A percentile compares a stretch with the other conserved stretches of the same genome.
Evolutionary conservation across 23 tunicate genomes (phyloP).

Genomic region (Phallusia fumigata): DNA sequence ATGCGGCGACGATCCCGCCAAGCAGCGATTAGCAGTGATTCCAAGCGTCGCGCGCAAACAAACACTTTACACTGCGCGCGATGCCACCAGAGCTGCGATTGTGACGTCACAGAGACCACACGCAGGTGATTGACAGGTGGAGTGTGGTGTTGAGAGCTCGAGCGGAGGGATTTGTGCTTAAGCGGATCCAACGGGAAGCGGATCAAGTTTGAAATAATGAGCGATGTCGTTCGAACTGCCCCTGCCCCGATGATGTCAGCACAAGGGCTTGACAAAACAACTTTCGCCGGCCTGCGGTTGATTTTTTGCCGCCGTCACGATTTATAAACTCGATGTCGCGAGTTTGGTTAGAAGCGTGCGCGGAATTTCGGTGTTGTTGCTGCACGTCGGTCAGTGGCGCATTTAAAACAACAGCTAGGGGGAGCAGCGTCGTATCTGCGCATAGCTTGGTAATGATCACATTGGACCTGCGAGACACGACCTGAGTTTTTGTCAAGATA

Average conservation of each 20-base stretch:
- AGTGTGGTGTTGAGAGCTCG: not conserved
- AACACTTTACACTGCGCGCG: not conserved
- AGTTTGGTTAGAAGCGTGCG: not conserved
- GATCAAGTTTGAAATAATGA: not conserved
- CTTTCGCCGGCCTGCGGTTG: not conserved
- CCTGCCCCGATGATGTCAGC: not conserved
- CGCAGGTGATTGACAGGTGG: constrained; percentile 10
- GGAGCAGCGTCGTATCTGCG: not conserved
- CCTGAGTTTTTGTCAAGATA: no score
- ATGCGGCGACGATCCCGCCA: not conserved
- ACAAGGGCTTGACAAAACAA: no score
- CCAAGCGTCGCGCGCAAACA: constrained; percentile 7
- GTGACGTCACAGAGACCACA: constrained; percentile 11
- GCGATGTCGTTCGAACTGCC: not conserved
- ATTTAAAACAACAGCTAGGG: not conserved
- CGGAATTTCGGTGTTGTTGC: not conserved
- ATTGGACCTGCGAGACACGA: not conserved
- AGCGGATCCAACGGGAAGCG: not conserved
- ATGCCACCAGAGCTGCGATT: not conserved
- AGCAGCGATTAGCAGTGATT: constrained; percentile 1
- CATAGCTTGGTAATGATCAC: not conserved
- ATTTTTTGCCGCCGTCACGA: not conserved
- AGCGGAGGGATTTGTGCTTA: not conserved
- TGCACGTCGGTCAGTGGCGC: not conserved
- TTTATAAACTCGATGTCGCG: not conserved